Evolutionary conservation across 2,888 invertebrate species (phyloP).

Genomic region (Parasteatoda lunata): DNA sequence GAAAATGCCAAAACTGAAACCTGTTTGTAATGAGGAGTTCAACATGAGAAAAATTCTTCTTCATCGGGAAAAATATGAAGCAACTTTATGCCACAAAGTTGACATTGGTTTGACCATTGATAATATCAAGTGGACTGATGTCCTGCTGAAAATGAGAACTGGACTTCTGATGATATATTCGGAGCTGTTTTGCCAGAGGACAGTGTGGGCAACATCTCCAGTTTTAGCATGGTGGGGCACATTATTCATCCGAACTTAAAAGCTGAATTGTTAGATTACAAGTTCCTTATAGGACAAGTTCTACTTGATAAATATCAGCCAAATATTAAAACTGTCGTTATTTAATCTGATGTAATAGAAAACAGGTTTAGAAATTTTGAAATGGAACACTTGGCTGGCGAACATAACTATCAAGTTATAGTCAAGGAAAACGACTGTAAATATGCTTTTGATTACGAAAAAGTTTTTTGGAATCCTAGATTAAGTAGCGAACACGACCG

Average conservation of each 20-base stretch:
- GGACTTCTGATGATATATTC: conserved; percentile 84
- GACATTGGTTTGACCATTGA: no score
- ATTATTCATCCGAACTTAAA: conserved; percentile 94
- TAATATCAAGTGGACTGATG: conserved; percentile 65
- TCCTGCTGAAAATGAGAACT: conserved; percentile 82
- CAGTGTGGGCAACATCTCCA: conserved; percentile 78
- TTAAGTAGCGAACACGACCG: no score
- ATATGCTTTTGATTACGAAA: no score
- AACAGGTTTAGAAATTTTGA: no score
- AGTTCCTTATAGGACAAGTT: conserved; percentile 88
- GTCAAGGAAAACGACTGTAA: no score
- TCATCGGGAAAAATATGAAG: conserved; percentile 81
- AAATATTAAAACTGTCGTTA: conserved; percentile 83
- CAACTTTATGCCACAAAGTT: conserved; percentile 72
- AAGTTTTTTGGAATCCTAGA: no score
- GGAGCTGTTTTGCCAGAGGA: conserved; percentile 88
- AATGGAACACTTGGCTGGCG: no score
- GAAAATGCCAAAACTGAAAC: conserved; percentile 84
- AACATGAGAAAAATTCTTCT: conserved; percentile 78
- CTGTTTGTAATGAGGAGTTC: conserved; percentile 78
- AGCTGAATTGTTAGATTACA: conserved; percentile 87
- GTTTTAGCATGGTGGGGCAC: conserved; percentile 93
- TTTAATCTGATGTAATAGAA: no score
- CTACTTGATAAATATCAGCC: conserved; percentile 87
- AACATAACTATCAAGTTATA: no score